A percentile compares a stretch with the other conserved stretches of the same genome.
Conservation (phyloP, 1,140 invertebrate species). For the Drosophila repleta region DNA sequence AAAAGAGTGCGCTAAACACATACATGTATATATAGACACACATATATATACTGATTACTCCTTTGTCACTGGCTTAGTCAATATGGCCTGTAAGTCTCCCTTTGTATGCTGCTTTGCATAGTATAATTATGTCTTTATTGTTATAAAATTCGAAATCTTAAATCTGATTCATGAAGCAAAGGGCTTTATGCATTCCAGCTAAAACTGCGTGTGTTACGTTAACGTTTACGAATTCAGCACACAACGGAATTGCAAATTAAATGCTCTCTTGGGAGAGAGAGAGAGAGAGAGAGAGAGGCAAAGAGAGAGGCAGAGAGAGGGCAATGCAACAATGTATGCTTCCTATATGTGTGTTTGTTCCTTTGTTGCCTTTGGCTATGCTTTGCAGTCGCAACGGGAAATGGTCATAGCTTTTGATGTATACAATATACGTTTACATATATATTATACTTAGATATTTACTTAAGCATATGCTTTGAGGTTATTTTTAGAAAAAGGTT, state of each 20-base stretch:
- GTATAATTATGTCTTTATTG: conserved; percentile 1
- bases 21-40: not conserved
- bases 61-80: not conserved
- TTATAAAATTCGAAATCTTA: not conserved
- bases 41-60: not conserved
- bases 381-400: not conserved
- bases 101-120: not conserved
- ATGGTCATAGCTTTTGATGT: not conserved
- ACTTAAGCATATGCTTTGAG: too few species aligned
- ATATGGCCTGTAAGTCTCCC: not conserved
- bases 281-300: not conserved
- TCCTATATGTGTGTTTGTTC: not conserved
- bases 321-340: not conserved
- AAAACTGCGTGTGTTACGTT: not conserved
- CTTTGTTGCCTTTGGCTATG: not conserved
- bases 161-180: not conserved
- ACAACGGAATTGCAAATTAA: conserved; percentile 13
- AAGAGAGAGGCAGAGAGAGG: not conserved
- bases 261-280: conserved; percentile 5
- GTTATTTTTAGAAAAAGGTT: too few species aligned
- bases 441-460: too few species aligned
- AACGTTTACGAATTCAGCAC: conserved; percentile 19
- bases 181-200: not conserved
- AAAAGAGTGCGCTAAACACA: conserved; percentile 6
- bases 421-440: too few species aligned